Evolutionary conservation across 2,888 invertebrate species (phyloP).

Genomic region (Synergus itoensis): DNA sequence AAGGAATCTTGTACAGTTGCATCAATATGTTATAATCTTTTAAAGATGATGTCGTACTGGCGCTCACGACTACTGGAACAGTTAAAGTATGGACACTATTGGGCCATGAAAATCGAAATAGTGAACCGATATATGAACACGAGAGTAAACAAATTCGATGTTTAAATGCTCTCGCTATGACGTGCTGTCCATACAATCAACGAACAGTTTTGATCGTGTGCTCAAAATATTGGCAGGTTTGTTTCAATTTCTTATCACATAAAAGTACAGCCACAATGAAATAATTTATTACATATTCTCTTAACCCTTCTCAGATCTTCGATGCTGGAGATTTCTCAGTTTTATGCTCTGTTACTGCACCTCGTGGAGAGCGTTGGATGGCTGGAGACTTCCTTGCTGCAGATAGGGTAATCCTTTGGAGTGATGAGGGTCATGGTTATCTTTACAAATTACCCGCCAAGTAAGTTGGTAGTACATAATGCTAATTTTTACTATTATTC

Average conservation of each 20-base stretch:
- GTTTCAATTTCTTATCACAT: conserved; percentile 3
- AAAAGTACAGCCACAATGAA: not conserved
- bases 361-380: conserved; percentile 94
- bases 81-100: conserved; percentile 98
- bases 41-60: conserved; percentile 97
- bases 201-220: conserved; percentile 98
- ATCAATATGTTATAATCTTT: conserved; percentile 56
- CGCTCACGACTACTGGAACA: conserved; percentile 96
- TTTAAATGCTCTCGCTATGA: conserved; percentile 93
- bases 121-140: conserved; percentile 95
- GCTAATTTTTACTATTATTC: conserved; percentile 28
- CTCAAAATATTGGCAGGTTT: conserved; percentile 96
- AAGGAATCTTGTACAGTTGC: not conserved
- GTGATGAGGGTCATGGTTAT: conserved; percentile 97
- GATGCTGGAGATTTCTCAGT: conserved; percentile 97
- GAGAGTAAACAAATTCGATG: conserved; percentile 98
- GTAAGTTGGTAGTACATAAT: conserved; percentile 81
- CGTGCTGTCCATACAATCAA: conserved; percentile 97
- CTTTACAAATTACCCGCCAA: conserved; percentile 97
- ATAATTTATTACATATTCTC: conserved; percentile 50
- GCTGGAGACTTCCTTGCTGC: conserved; percentile 96
- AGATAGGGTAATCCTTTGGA: conserved; percentile 96
- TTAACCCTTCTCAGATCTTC: conserved; percentile 80
- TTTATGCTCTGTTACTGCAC: conserved; percentile 94
- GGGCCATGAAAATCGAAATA: conserved; percentile 92